A percentile compares a stretch with the other conserved stretches of the same genome.
phyloP scores from a whole-genome alignment of 2,113 vertebrate species.

The Melozone crissalis region DNA sequence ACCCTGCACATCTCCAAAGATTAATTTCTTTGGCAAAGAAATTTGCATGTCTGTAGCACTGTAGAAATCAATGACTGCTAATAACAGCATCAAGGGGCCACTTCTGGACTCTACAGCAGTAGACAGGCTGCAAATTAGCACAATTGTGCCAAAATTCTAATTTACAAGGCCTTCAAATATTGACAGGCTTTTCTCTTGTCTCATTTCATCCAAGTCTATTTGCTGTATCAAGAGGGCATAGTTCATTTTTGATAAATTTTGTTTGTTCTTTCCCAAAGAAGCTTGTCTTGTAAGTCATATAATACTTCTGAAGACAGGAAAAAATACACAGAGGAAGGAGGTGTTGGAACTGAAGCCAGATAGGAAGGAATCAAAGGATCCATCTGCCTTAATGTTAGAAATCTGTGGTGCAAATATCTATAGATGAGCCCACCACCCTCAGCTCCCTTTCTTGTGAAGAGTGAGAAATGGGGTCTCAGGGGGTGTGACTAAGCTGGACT shows the following conservation, averaged over 20 bases:
- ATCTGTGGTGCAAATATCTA: background rate
- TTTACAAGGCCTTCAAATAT: constrained; percentile 6
- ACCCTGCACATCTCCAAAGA: background rate
- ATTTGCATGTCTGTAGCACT: background rate
- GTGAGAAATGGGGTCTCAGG: background rate
- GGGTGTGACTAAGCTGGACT: background rate
- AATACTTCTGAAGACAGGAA: background rate
- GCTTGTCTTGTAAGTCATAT: background rate
- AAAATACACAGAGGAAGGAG: background rate
- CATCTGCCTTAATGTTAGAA: background rate
- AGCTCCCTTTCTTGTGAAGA: background rate
- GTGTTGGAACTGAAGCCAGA: background rate
- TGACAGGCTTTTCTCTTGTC: background rate
- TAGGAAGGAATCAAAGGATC: constrained; percentile 30
- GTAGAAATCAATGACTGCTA: background rate
- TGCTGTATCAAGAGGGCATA: background rate
- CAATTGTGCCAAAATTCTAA: background rate
- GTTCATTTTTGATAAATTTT: constrained; percentile 37
- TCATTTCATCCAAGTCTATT: background rate
- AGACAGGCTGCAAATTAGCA: background rate
- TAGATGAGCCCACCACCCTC: background rate
- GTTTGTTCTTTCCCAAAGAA: constrained; percentile 26
- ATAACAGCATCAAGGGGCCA: background rate
- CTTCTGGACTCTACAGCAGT: background rate
- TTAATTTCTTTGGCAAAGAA: background rate